Evolutionary conservation across 1,140 invertebrate genomes (phyloP).

Genomic region (Apis florea): DNA sequence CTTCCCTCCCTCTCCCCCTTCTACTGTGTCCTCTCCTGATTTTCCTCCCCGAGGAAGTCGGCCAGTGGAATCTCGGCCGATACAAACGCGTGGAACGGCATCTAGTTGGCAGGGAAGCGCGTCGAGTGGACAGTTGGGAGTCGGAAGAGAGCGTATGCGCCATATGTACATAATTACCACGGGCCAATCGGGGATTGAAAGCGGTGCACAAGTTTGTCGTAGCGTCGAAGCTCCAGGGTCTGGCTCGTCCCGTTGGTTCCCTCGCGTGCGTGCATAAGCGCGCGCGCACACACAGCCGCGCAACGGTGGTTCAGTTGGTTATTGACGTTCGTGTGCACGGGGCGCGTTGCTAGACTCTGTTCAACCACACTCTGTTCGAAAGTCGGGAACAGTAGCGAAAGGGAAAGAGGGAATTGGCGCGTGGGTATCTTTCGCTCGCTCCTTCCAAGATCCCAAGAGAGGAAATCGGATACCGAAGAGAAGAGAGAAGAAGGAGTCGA

Average conservation of each 20-base stretch:
- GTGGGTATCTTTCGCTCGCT: neutral
- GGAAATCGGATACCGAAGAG: no score
- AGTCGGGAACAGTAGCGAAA: neutral
- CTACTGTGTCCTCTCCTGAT: neutral
- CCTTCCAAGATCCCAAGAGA: no score
- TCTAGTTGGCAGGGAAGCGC: neutral
- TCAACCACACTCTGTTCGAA: slow-evolving; percentile 1
- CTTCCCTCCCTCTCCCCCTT: neutral
- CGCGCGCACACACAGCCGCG: slow-evolving; percentile 62
- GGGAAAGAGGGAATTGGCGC: slow-evolving; percentile 29
- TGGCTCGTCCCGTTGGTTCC: slow-evolving; percentile 49
- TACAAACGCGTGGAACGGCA: slow-evolving; percentile 31
- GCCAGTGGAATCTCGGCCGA: slow-evolving; percentile 23
- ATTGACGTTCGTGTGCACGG: slow-evolving; percentile 69
- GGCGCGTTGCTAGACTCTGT: slow-evolving; percentile 58
- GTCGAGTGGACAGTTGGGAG: neutral
- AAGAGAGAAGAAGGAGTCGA: neutral
- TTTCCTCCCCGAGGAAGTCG: neutral
- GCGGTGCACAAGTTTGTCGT: slow-evolving; percentile 50
- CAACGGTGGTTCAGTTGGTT: slow-evolving; percentile 70
- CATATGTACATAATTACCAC: slow-evolving; percentile 55
- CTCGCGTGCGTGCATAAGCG: slow-evolving; percentile 42
- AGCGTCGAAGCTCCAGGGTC: slow-evolving; percentile 53
- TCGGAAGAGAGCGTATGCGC: slow-evolving; percentile 43
- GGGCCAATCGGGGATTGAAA: slow-evolving; percentile 52